phyloP scores from a whole-genome alignment of 2,113 vertebrate genomes.

The Oenanthe oenanthe region DNA sequence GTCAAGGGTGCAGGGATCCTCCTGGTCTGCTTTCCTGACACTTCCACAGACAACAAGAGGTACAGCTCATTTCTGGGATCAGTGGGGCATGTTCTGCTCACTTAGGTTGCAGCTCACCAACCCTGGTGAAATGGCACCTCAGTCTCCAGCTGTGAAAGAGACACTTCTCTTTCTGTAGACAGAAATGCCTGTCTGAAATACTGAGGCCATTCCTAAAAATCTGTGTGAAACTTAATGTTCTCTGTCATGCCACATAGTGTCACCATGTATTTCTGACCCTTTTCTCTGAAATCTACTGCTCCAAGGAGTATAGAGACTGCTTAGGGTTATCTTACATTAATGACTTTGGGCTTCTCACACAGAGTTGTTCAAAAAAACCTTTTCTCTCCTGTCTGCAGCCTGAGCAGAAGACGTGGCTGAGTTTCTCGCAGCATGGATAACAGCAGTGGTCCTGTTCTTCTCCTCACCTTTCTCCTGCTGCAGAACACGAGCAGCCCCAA shows the following conservation, averaged over 20 bases:
- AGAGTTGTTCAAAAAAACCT: neutral
- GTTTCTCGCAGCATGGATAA: slow-evolving; percentile 43
- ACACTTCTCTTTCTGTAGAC: neutral
- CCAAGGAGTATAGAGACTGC: neutral
- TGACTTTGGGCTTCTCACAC: neutral
- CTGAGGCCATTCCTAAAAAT: neutral
- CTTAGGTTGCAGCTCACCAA: neutral
- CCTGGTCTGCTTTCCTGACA: neutral
- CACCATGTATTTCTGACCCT: neutral
- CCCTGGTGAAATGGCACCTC: neutral
- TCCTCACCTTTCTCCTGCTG: slow-evolving; percentile 64
- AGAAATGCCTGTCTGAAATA: neutral
- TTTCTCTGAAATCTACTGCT: neutral
- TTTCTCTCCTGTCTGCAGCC: slow-evolving; percentile 48
- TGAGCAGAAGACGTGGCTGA: slow-evolving; percentile 35
- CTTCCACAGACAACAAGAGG: neutral
- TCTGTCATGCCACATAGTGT: neutral
- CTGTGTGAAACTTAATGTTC: neutral
- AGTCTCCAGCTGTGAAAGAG: neutral
- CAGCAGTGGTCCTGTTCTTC: slow-evolving; percentile 55
- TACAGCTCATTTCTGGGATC: neutral
- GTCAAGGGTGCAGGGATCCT: neutral
- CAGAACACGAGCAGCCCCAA: slow-evolving; percentile 75
- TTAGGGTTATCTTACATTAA: neutral
- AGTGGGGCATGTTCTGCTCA: neutral